Base-by-base conservation (phyloP, 2,888 invertebrate genomes). In the Lottia gigantea region DNA sequence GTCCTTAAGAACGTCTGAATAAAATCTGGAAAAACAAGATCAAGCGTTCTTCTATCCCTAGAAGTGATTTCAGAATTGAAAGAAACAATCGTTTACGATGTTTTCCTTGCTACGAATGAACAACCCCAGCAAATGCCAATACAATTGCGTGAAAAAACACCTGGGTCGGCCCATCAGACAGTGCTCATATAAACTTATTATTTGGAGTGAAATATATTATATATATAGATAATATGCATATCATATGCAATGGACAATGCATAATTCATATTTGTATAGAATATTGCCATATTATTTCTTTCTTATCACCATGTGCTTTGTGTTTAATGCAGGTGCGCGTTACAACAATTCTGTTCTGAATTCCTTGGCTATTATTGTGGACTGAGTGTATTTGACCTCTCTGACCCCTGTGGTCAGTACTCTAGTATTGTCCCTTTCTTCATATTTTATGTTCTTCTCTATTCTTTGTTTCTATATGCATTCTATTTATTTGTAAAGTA, bases 191-290 rank as follows among this genome's bases (percentile, higher is more conserved):
- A 55, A 23, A 55, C 19, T 19, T 55, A 55, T 55, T 55, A 55
- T 55, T 23, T 23, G 12, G 55, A 12, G 55, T 55, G 23, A 55
- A 55, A 55, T 55, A 55, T 55, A 55, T 55, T 55, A 23, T 23
- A 23, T 23, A n/a, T 55, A 55, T 14, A 55, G 40, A 19, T 55
- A 55, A 55, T 55, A 55, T 23, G 55, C 55, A 55, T 55, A 55
- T 55, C 55, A 23, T 55, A 55, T 55, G 55, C 55, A 55, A 55
- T 55, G 11, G 19, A 55, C 55, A 55, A 55, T 55, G 55, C 55
- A 55, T 55, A 55, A 55, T 55, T 23, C 23, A 19, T 23, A 55
- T 23, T 19, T 23, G 55, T 23, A 19, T 40, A 40, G 40, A 55
- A 23, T 19, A 55, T 23, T 55, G 55, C 23, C 55, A 55, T 55